Evolutionary conservation across 30 jellyfish, hydroid and myxozoan genomes (phyloP).

Genomic region (Sanderia malayensis): DNA sequence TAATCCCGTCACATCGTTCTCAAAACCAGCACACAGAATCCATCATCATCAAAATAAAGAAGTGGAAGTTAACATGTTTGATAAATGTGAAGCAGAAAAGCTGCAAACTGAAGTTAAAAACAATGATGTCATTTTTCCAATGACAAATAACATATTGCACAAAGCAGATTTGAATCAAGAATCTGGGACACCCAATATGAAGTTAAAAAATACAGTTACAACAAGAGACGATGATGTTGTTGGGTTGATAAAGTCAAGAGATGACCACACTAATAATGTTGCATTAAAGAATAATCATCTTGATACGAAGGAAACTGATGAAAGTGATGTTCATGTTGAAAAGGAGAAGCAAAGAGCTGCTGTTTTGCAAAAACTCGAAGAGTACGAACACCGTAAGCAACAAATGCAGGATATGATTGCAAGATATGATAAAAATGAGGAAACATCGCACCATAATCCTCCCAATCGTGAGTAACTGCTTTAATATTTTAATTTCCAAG

Average conservation of each 20-base stretch:
- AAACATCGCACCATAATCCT: no score
- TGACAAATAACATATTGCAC: neutral
- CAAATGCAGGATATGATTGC: slow-evolving; percentile 18
- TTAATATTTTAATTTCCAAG: no score
- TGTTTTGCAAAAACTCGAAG: slow-evolving; percentile 63
- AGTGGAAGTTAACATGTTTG: neutral
- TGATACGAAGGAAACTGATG: neutral
- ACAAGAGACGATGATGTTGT: neutral
- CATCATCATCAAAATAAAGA: neutral
- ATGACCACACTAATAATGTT: neutral
- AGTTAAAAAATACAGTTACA: no score
- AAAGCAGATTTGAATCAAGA: neutral
- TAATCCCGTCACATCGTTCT: no score
- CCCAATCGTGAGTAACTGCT: no score
- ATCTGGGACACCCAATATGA: slow-evolving; percentile 2
- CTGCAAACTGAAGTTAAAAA: neutral
- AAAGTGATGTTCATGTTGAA: slow-evolving; percentile 32
- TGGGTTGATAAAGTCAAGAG: neutral
- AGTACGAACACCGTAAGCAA: slow-evolving; percentile 57
- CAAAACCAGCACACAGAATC: neutral
- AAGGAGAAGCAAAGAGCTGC: slow-evolving; percentile 65
- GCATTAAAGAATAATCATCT: neutral
- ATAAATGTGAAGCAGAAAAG: neutral
- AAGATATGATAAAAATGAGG: neutral
- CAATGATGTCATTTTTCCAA: neutral